Base-by-base conservation (phyloP, 2,888 invertebrate species). In the Masnerella sp. region DNA sequence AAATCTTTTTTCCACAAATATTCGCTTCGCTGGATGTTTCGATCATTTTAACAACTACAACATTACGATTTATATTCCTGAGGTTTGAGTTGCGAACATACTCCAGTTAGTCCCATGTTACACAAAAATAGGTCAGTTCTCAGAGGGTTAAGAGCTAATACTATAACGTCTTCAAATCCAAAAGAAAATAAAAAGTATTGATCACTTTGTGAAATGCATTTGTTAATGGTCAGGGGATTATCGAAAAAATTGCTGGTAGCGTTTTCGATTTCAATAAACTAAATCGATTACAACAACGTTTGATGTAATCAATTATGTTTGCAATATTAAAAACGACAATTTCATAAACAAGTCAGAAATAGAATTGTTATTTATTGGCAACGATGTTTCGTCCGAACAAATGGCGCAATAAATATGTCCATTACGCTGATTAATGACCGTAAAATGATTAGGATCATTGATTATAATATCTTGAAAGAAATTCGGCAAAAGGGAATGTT, bases 121-220 rank as follows among this genome's bases (percentile, higher is more conserved):
- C 58, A 51, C 30, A 58, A 58, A 67, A 67, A 67, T 67, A 67
- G 67, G 67, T 67, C 67, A 67, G 58, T 67, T 51, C 67, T 67
- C 67, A 14, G 58, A 67, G 67, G 67, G 58, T 58, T 67, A 58
- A 67, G 58, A 67, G 56, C 51, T 67, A 58, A 67, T 67, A 49
- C 67, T 58, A 56, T 58, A 65, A 65, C 22, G 43, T 58, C 56
- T 67, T 56, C 28, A 49, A 67, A 67, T 56, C 47, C 38, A n/a
- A 40, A 65, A 56, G 54, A 54, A 47, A 65, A 56, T 56, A 56
- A 34, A 12, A 20, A 52, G 25, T 14, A 15, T 34, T 49, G 40
- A 51, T 58, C 49, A 58, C 14, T 17, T 65, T 11, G 36, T 18
- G 20, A 47, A 38, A 32, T 40, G 42, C 38, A 56, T 40, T 65